Evolutionary conservation across 2,113 vertebrate genomes (phyloP).

Genomic region (Isurus oxyrinchus): DNA sequence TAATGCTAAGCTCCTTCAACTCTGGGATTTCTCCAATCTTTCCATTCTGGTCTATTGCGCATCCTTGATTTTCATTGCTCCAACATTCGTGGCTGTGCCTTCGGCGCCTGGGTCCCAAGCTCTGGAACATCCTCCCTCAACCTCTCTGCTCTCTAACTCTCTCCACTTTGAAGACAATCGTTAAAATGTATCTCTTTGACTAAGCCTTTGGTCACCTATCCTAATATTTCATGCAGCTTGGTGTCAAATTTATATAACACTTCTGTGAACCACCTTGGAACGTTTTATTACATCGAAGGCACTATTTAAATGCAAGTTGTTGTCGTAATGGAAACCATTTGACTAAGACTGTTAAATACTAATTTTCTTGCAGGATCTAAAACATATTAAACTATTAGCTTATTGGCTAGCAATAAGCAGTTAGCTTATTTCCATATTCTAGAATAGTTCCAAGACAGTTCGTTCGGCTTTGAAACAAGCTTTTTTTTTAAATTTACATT

Average conservation of each 20-base stretch:
- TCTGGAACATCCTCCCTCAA: not conserved
- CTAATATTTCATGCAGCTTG: not conserved
- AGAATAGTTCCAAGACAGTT: not conserved
- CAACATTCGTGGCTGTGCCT: not conserved
- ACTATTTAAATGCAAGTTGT: not conserved
- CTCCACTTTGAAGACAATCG: not conserved
- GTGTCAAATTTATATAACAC: not conserved
- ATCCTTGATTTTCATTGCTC: not conserved
- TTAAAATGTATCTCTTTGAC: not conserved
- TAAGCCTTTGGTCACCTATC: not conserved
- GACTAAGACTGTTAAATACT: not conserved
- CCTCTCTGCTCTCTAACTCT: not conserved
- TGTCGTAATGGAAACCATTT: not conserved
- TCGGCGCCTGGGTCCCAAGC: not conserved
- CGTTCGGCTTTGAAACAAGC: not conserved
- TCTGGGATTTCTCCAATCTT: not conserved
- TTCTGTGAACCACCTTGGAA: not conserved
- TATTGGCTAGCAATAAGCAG: not conserved
- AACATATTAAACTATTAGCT: not conserved
- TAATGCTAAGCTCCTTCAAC: not conserved
- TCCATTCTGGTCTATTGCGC: not conserved
- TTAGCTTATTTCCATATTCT: not conserved
- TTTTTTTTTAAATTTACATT: not conserved
- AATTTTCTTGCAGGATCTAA: not conserved
- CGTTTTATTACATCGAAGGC: not conserved